A percentile compares a stretch with the other conserved stretches of the same genome.
phyloP scores from a whole-genome alignment of 2,797 vertebrate species.

The Miichthys miiuy region DNA sequence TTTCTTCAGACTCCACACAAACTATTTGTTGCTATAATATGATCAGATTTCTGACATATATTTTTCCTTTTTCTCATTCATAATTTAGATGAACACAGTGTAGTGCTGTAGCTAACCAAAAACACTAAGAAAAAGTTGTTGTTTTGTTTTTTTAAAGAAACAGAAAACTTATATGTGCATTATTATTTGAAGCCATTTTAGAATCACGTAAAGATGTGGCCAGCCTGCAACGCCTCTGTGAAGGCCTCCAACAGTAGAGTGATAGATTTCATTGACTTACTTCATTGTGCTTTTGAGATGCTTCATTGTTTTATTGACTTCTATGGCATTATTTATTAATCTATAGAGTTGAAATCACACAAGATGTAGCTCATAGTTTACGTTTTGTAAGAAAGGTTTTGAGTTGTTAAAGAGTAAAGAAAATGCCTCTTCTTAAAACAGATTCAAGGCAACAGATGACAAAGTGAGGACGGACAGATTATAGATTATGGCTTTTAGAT shows the following conservation, averaged over 20 bases:
- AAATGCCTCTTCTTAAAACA: neutral
- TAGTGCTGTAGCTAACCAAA: constrained; percentile 7
- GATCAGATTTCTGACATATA: constrained; percentile 24
- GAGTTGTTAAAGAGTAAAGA: neutral
- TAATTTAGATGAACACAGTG: neutral
- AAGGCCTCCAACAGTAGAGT: neutral
- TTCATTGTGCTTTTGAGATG: neutral
- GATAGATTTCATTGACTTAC: neutral
- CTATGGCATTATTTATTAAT: neutral
- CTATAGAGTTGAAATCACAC: neutral
- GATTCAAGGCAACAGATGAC: neutral
- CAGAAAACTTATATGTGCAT: neutral
- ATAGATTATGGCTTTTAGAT: neutral
- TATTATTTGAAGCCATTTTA: constrained; percentile 3
- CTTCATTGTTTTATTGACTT: neutral
- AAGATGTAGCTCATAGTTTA: neutral
- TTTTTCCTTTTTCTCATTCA: constrained; percentile 21
- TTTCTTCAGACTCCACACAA: constrained; percentile 40
- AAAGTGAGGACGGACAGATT: neutral
- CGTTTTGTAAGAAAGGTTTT: neutral
- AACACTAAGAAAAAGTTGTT: neutral
- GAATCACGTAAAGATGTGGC: neutral
- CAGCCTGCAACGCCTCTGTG: neutral
- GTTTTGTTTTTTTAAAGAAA: neutral
- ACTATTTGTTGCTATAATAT: constrained; percentile 19